These are phyloP conservation scores for Synanthedon vespiformis DNA, from an alignment of 2,888 invertebrate species.

Conservation along the genomic window DNA sequence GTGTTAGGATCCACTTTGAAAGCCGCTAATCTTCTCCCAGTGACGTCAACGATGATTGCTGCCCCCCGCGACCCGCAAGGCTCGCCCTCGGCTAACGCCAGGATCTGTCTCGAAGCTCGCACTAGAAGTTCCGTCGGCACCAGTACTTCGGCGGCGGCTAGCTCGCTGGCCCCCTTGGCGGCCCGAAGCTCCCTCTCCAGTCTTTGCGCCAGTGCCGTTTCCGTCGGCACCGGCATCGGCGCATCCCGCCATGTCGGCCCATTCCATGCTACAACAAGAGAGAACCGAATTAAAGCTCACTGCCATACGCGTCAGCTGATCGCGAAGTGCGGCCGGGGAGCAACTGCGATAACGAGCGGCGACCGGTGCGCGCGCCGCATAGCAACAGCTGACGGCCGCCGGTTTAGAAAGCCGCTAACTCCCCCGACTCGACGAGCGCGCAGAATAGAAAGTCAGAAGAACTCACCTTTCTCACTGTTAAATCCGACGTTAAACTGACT, in stretches of 20 bases:
- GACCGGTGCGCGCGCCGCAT: constrained; percentile 52
- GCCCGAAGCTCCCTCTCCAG: constrained; percentile 83
- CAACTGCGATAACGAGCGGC: constrained; percentile 1
- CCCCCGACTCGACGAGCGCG: constrained; percentile 27
- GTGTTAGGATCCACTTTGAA: constrained; percentile 89
- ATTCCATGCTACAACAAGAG: constrained; percentile 55
- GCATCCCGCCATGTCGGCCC: constrained; percentile 61
- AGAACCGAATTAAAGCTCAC: constrained; percentile 33
- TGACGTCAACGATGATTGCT: constrained; percentile 85
- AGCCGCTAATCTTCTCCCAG: constrained; percentile 82
- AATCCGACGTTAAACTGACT: constrained; percentile 82
- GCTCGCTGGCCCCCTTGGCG: constrained; percentile 81
- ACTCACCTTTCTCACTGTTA: constrained; percentile 80
- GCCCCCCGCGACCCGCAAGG: constrained; percentile 91
- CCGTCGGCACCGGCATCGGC: constrained; percentile 66
- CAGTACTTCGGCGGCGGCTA: constrained; percentile 87
- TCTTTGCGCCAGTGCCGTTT: constrained; percentile 78
- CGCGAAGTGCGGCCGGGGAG: constrained; percentile 18
- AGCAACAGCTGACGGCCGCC: constrained; percentile 45
- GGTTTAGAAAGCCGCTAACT: constrained; percentile 53
- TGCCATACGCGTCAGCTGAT: constrained; percentile 56
- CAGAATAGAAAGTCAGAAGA: constrained; percentile 48
- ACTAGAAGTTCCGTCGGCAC: constrained; percentile 86
- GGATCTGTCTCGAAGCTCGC: constrained; percentile 82
- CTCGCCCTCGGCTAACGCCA: constrained; percentile 87